These are phyloP conservation scores for Cnemophilus loriae DNA, from an alignment of 2,113 vertebrate species.

Conservation along the genomic window DNA sequence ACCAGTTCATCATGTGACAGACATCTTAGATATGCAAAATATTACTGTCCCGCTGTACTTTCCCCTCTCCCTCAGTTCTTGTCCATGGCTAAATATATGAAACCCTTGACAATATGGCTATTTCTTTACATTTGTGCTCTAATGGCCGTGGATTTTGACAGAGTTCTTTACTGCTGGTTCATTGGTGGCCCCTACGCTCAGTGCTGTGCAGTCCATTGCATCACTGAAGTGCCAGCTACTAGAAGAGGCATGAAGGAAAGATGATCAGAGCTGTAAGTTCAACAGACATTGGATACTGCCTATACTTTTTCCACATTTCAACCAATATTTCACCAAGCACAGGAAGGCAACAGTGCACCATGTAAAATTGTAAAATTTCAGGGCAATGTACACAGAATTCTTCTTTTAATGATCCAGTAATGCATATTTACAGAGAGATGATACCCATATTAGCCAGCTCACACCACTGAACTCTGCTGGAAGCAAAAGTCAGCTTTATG, in stretches of 20 bases:
- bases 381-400: background rate
- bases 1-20: background rate
- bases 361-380: background rate
- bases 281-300: background rate
- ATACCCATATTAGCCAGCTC: background rate
- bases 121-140: background rate
- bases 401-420: background rate
- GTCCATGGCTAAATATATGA: background rate
- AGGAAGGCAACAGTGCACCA: background rate
- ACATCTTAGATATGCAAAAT: background rate
- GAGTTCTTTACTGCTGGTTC: background rate
- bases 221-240: background rate
- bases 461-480: background rate
- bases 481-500: background rate
- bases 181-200: background rate
- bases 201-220: too few relatives aligned
- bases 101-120: background rate
- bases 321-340: background rate
- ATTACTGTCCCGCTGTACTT: background rate
- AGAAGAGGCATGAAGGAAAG: background rate
- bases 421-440: background rate
- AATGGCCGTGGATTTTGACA: background rate
- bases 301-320: background rate
- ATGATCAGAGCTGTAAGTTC: background rate
- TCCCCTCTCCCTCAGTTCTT: background rate